Conservation (phyloP, 2,113 vertebrate genomes). For the Mastomys natalensis region DNA sequence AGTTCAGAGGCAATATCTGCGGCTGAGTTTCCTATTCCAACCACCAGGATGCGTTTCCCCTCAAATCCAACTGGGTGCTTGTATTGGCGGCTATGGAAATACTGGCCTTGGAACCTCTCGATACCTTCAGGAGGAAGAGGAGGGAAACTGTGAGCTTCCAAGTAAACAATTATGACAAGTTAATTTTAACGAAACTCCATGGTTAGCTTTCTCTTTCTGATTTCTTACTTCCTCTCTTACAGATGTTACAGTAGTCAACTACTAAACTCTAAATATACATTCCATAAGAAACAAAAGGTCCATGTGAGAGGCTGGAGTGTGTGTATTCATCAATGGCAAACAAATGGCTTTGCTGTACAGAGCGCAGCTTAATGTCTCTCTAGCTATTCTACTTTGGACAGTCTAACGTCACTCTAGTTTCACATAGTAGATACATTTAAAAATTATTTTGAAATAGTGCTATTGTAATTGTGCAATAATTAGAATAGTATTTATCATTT, state of each 20-base stretch:
- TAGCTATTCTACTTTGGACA: background rate
- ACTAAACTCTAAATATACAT: background rate
- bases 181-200: background rate
- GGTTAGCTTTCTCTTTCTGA: background rate
- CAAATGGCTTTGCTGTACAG: background rate
- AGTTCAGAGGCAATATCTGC: slow-evolving; percentile 89
- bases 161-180: background rate
- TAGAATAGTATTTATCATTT: slow-evolving; percentile 43
- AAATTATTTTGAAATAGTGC: background rate
- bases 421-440: background rate
- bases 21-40: slow-evolving; percentile 91
- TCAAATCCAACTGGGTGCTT: slow-evolving; percentile 84
- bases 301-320: background rate
- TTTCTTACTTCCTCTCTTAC: background rate
- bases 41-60: slow-evolving; percentile 89
- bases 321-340: background rate
- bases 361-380: background rate
- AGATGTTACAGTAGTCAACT: background rate
- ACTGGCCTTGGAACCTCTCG: slow-evolving; percentile 87
- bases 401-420: background rate
- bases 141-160: slow-evolving; percentile 29
- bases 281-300: background rate
- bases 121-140: slow-evolving; percentile 82
- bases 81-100: slow-evolving; percentile 90
- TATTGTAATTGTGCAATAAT: background rate